Base-by-base conservation (phyloP, 2,888 invertebrate species). In the Belgica antarctica region DNA sequence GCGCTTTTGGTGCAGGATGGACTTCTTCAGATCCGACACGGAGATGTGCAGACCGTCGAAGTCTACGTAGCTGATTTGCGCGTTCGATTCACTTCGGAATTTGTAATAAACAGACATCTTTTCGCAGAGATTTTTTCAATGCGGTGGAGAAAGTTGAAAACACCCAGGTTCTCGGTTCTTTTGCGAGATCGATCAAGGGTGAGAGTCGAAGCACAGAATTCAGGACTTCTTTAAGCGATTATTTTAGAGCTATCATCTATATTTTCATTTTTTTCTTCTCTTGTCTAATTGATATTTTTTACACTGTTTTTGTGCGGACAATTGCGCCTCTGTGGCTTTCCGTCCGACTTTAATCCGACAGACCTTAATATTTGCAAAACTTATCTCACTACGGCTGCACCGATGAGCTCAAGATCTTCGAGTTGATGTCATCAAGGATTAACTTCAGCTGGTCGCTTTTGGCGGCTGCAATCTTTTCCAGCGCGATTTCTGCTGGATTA, bases 1-100 rank as follows among this genome's bases (percentile, higher is more conserved):
- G 70, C 94, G 88, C 80, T 98, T 97, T 80, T 97, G 96, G 76
- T 94, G 91, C 72, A 96, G 87, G 75, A 99, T 97, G 70, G 93
- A 89, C 76, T 94, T 90, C 81, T 98, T 99, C 73, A 99, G 83
- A 79, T 99, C 98, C 61, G 89, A 89, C 74, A 97, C 92, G 57
- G 96, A 94, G 77, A 99, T 96, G 79, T 96, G 93, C 71, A 98
- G 84, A 71, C 97, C 98, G 85, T 97, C 96, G 79, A 97, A 96
- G 41, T 94, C 94, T 73, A 99, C 89, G 7, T 96, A 96, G 79
- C 97, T 96, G n/a, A n/a, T n/a, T n/a, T n/a, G n/a, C 82, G 91
- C 96, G 80, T 96, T 94, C 78, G 94, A 84, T 72, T 94, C 92
- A 77, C 96, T 95, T 83, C 97, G 97, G 80, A 99, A 98, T 82